These are phyloP conservation scores for Drosophila setosimentum DNA, from an alignment of 2,888 invertebrate genomes.

Conservation along the genomic window DNA sequence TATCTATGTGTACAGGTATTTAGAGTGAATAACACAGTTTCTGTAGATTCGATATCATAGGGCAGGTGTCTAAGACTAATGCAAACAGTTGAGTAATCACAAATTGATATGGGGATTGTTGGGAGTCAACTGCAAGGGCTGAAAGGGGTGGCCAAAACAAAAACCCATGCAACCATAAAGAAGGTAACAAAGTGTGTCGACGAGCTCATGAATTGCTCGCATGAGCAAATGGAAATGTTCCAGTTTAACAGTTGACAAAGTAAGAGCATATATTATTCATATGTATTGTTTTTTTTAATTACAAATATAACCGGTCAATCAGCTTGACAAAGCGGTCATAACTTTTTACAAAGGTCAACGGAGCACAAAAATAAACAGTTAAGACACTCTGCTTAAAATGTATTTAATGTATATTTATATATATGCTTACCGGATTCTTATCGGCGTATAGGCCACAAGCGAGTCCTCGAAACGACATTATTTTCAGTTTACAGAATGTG, in stretches of 20 bases:
- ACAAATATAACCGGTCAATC: slow-evolving; percentile 20
- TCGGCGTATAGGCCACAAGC: slow-evolving; percentile 88
- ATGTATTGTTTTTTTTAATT: slow-evolving; percentile 9
- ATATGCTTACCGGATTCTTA: slow-evolving; percentile 86
- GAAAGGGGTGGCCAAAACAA: slow-evolving; percentile 13
- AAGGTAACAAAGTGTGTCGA: slow-evolving; percentile 29
- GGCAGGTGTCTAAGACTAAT: slow-evolving; percentile 38
- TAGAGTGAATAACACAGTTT: slow-evolving; percentile 7
- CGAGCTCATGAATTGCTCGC: neutral
- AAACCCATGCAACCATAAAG: slow-evolving; percentile 21
- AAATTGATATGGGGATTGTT: slow-evolving; percentile 34
- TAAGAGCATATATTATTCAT: slow-evolving; percentile 1
- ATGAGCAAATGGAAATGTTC: slow-evolving; percentile 23
- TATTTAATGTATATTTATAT: too few relatives aligned
- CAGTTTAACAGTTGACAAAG: slow-evolving; percentile 6
- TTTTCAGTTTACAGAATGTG: slow-evolving; percentile 18
- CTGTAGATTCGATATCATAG: neutral
- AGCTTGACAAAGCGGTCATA: slow-evolving; percentile 25
- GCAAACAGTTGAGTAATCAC: slow-evolving; percentile 45
- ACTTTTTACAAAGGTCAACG: slow-evolving; percentile 35
- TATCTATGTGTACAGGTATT: slow-evolving; percentile 14
- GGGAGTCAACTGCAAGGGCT: slow-evolving; percentile 1
- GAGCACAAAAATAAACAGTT: neutral
- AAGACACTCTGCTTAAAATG: neutral
- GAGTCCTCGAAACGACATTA: slow-evolving; percentile 86